Percentiles rank a stretch among this genome's conserved stretches.
phyloP scores from a whole-genome alignment of 1,140 invertebrate genomes.

The Lucilia cuprina region DNA sequence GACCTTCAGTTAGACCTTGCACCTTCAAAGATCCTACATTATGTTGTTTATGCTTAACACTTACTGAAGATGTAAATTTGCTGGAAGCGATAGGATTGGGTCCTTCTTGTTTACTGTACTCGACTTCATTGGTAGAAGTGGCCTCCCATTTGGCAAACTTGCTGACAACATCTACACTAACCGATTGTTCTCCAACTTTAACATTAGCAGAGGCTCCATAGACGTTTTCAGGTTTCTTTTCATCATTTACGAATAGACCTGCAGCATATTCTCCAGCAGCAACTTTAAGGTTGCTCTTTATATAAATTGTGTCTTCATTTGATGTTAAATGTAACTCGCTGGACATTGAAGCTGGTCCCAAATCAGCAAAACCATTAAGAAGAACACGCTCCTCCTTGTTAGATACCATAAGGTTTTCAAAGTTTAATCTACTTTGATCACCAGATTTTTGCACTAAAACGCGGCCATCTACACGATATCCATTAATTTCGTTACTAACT shows the following conservation, averaged over 20 bases:
- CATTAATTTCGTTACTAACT: slow-evolving; percentile 62
- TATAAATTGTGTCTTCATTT: slow-evolving; percentile 44
- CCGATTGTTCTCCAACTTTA: slow-evolving; percentile 38
- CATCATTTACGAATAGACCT: slow-evolving; percentile 51
- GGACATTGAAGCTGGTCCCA: slow-evolving; percentile 38
- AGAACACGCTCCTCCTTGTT: slow-evolving; percentile 62
- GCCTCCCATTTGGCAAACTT: slow-evolving; percentile 45
- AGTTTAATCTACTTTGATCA: slow-evolving; percentile 65
- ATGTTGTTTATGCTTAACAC: slow-evolving; percentile 45
- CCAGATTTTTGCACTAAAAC: slow-evolving; percentile 65
- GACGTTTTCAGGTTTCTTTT: slow-evolving; percentile 45
- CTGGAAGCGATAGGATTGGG: slow-evolving; percentile 40
- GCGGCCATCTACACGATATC: slow-evolving; percentile 66
- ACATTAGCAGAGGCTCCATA: slow-evolving; percentile 48
- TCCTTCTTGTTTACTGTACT: slow-evolving; percentile 41
- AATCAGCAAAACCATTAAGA: slow-evolving; percentile 64
- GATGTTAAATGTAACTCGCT: slow-evolving; percentile 46
- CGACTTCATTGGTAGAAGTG: slow-evolving; percentile 35
- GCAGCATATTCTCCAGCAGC: slow-evolving; percentile 47
- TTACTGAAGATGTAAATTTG: slow-evolving; percentile 41
- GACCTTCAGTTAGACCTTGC: slow-evolving; percentile 38
- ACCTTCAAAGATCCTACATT: slow-evolving; percentile 41
- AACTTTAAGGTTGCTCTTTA: slow-evolving; percentile 47
- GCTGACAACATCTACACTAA: slow-evolving; percentile 41
- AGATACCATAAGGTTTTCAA: slow-evolving; percentile 68